Evolutionary conservation across 2,888 invertebrate species (phyloP), one percentile per base, ranked within the genome.

Genomic region (Troilus luridus): DNA sequence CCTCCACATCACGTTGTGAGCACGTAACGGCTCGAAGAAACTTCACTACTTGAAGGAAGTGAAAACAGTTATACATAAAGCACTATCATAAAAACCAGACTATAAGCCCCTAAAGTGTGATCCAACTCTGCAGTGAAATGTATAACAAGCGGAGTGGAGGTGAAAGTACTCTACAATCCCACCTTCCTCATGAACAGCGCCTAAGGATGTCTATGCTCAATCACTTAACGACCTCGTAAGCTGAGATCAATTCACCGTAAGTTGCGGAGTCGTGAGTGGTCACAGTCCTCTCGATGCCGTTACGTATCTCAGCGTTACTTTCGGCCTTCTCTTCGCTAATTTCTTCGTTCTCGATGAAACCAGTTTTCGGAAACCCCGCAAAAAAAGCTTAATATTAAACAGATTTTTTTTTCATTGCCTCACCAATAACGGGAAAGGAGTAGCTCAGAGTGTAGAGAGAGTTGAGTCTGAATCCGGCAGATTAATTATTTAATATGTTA

Each of bases 81-180:
- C 10, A n/a, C 21, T 24, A 67, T 24, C 67, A 67, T 11, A 67
- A 67, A 67, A 67, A 67, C 67, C 24, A 24, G 24, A 24, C 24
- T 6, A n/a, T 24, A 24, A 6, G 67, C 67, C 24, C 14, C 0
- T 24, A 12, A 12, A 24, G 67, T 12, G 24, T 67, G 67, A 67
- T 67, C 67, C 67, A 67, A 67, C 24, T 24, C 10, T 67, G 67
- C 67, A 67, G 67, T 67, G 67, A 67, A 67, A 67, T 24, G 67
- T 24, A 67, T 67, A 67, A 67, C 67, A 24, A 67, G 24, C 24
- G 3, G 41, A 24, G 12, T 10, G 12, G 67, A 67, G 67, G 67
- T 67, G 67, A 67, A 67, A 67, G 67, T 67, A 64, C n/a, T 14
- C 62, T 8, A 62, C 62, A 62, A 12, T 64, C 64, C 67, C 24